Percentiles rank a stretch among this genome's conserved stretches.
Conservation (phyloP, 2,888 invertebrate genomes). For the Malacosoma neustria region DNA sequence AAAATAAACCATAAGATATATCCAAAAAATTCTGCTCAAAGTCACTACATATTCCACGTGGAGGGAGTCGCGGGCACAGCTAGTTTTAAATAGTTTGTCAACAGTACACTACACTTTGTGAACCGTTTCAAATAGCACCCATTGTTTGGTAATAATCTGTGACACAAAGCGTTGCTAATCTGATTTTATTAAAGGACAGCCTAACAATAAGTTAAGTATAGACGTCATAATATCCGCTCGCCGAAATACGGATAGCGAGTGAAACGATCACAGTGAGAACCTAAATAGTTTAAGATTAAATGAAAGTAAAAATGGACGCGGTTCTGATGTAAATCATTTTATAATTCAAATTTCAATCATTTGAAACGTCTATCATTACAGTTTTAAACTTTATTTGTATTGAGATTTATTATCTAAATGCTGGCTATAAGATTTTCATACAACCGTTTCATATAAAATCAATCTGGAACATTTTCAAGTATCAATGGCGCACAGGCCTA, state of each 20-base stretch:
- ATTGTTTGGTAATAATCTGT: slow-evolving; percentile 41
- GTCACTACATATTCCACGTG: too few species aligned
- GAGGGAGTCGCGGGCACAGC: too few species aligned
- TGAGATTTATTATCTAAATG: too few species aligned
- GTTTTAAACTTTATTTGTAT: too few species aligned
- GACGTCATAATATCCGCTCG: slow-evolving; percentile 27
- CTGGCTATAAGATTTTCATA: too few species aligned
- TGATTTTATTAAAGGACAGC: slow-evolving; percentile 20
- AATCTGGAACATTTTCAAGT: too few species aligned
- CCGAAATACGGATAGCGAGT: background rate
- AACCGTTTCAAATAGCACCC: slow-evolving; percentile 12
- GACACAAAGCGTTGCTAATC: slow-evolving; percentile 35
- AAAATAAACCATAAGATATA: too few species aligned
- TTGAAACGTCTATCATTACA: too few species aligned
- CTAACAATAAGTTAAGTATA: slow-evolving; percentile 16
- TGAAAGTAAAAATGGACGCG: background rate
- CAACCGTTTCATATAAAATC: too few species aligned
- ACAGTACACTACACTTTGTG: slow-evolving; percentile 9
- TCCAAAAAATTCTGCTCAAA: too few species aligned
- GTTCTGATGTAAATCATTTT: too few species aligned
- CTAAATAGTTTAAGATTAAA: background rate
- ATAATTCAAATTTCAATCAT: too few species aligned
- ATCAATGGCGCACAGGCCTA: background rate
- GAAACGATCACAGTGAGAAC: background rate
- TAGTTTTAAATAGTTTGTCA: background rate